Conservation (phyloP, 2,797 vertebrate species). For the Alcedo quadribrachys region DNA sequence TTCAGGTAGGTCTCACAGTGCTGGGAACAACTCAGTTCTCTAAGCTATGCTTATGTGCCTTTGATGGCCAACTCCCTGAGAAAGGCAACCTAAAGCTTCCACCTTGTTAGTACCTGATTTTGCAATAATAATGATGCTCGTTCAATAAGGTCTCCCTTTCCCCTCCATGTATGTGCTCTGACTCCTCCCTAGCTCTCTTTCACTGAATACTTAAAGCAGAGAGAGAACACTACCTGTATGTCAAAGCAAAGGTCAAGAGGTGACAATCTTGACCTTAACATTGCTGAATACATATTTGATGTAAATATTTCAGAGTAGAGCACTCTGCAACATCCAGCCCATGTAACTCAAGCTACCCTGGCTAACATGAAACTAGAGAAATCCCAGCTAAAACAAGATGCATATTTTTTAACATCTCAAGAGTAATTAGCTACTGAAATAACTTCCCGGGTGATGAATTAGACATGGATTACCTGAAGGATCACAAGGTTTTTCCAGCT, state of each 20-base stretch:
- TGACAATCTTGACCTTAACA: neutral
- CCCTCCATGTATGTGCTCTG: accelerated
- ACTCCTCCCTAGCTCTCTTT: neutral
- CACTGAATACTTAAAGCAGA: neutral
- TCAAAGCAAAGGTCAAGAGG: neutral
- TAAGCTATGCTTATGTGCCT: neutral
- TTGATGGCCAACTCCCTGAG: neutral
- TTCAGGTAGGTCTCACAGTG: neutral
- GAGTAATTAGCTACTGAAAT: neutral
- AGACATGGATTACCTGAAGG: neutral
- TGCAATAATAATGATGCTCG: neutral
- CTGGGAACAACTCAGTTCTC: neutral
- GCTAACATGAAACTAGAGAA: neutral
- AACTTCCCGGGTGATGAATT: neutral
- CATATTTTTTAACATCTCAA: neutral
- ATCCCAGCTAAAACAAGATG: neutral
- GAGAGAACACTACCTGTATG: neutral
- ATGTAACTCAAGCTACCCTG: neutral
- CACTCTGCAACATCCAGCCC: neutral
- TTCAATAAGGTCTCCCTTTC: neutral
- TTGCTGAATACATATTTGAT: neutral
- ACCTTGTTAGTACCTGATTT: neutral
- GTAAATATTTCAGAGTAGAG: neutral
- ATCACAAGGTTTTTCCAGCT: neutral
- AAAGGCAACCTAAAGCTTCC: neutral